A percentile compares a stretch with the other conserved stretches of the same genome.
These are phyloP conservation scores for Anoplolepis gracilipes DNA, from an alignment of 1,140 invertebrate species.

Conservation along the genomic window DNA sequence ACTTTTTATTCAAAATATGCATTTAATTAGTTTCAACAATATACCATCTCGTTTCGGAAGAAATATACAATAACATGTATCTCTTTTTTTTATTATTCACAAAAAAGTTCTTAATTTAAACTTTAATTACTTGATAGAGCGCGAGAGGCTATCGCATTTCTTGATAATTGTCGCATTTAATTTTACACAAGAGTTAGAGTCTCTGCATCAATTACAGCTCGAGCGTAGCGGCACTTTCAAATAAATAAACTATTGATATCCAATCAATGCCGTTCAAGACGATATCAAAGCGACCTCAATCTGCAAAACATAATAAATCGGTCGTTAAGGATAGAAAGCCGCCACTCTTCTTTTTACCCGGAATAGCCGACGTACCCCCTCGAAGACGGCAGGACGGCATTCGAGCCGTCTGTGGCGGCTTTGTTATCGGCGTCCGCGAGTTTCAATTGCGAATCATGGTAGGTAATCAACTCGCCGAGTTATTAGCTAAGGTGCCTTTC, in stretches of 20 bases:
- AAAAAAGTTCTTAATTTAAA: neutral
- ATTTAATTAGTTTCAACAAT: neutral
- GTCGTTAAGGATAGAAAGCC: slow-evolving; percentile 56
- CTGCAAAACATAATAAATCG: slow-evolving; percentile 45
- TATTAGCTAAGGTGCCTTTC: slow-evolving; percentile 57
- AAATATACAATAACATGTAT: neutral
- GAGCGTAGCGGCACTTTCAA: neutral
- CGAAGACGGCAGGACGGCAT: neutral
- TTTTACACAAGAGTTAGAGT: neutral
- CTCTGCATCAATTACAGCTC: neutral
- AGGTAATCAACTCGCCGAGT: slow-evolving; percentile 49
- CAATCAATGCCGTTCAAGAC: slow-evolving; percentile 38
- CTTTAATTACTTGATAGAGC: neutral
- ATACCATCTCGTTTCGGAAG: neutral
- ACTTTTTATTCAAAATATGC: neutral
- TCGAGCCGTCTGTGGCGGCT: slow-evolving; percentile 42
- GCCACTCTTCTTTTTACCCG: slow-evolving; percentile 21
- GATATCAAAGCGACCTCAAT: slow-evolving; percentile 55
- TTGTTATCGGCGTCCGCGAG: slow-evolving; percentile 49
- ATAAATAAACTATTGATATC: slow-evolving; percentile 40
- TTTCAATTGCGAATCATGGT: slow-evolving; percentile 61
- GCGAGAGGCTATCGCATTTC: neutral
- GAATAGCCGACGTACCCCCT: neutral
- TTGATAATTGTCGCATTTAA: neutral
- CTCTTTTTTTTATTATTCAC: neutral